Percentiles rank a stretch among this genome's conserved stretches.
Evolutionary conservation across 2,797 vertebrate species (phyloP).

Genomic region (Thunnus albacares): DNA sequence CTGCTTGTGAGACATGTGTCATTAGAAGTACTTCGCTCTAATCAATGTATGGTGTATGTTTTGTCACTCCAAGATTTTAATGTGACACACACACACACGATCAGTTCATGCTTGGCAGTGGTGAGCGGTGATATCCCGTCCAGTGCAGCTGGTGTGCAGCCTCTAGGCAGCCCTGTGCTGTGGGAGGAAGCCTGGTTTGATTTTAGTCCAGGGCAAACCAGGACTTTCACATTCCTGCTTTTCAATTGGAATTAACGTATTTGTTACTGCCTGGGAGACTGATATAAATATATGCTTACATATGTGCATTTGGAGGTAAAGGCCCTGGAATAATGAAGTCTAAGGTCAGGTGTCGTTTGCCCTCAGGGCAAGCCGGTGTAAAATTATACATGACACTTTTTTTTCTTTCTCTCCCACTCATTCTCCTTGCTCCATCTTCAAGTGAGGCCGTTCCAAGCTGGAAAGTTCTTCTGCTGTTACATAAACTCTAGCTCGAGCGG

Average conservation of each 20-base stretch:
- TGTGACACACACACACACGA: slow-evolving; percentile 43
- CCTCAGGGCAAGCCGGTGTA: slow-evolving; percentile 50
- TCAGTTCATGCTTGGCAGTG: slow-evolving; percentile 66
- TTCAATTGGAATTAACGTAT: slow-evolving; percentile 77
- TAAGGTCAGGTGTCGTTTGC: slow-evolving; percentile 62
- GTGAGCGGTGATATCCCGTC: slow-evolving; percentile 62
- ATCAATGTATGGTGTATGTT: slow-evolving; percentile 52
- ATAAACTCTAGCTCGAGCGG: slow-evolving; percentile 69
- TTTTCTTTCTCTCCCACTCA: slow-evolving; percentile 40
- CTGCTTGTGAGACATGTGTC: slow-evolving; percentile 45
- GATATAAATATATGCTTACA: slow-evolving; percentile 73
- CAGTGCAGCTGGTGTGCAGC: slow-evolving; percentile 75
- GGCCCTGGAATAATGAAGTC: slow-evolving; percentile 56
- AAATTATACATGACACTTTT: slow-evolving; percentile 72
- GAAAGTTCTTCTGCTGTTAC: slow-evolving; percentile 72
- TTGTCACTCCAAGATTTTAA: slow-evolving; percentile 58
- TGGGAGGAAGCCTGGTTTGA: slow-evolving; percentile 73
- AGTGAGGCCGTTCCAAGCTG: slow-evolving; percentile 69
- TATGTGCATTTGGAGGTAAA: slow-evolving; percentile 57
- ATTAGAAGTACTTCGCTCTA: slow-evolving; percentile 14
- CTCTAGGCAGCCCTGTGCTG: slow-evolving; percentile 65
- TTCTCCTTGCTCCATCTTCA: slow-evolving; percentile 63
- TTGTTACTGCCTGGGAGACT: slow-evolving; percentile 66
- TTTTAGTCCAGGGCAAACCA: slow-evolving; percentile 74
- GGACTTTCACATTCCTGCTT: slow-evolving; percentile 77